Evolutionary conservation across 2,888 invertebrate species (phyloP).

Genomic region (Criorhina ranunculi): DNA sequence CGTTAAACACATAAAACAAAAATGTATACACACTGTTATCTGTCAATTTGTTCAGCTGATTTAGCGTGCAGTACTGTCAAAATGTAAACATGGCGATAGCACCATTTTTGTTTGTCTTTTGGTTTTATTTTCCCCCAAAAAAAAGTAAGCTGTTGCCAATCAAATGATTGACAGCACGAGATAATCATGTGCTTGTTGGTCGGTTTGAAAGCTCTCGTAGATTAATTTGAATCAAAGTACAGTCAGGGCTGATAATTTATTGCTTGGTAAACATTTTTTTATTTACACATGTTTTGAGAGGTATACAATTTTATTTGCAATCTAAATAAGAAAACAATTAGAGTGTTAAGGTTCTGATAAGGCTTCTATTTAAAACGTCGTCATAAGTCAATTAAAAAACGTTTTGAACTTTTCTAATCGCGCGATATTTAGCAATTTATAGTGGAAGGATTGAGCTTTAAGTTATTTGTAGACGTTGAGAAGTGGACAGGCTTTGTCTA

Average conservation of each 20-base stretch:
- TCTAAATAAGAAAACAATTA: neutral
- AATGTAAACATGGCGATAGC: constrained; percentile 9
- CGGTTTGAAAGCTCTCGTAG: constrained; percentile 25
- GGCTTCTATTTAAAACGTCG: neutral
- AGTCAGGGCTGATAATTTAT: constrained; percentile 4
- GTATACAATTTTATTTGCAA: neutral
- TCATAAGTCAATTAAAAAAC: neutral
- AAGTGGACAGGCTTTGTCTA: no score
- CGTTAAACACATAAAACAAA: no score
- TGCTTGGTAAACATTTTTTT: constrained; percentile 3
- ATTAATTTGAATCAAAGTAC: neutral
- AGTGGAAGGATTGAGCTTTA: no score
- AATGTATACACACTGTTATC: neutral
- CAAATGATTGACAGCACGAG: constrained; percentile 49
- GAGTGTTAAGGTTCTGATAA: no score
- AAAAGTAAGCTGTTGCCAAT: constrained; percentile 9
- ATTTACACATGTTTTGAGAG: neutral
- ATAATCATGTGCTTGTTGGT: constrained; percentile 35
- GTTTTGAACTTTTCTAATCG: neutral
- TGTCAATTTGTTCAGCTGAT: neutral
- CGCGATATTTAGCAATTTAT: no score
- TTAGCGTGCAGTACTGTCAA: neutral
- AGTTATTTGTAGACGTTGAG: no score
- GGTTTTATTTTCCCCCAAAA: neutral
- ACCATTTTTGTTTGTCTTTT: neutral